Evolutionary conservation across 2,113 vertebrate genomes (phyloP), one percentile per base, ranked within the genome.

Genomic region (Electrona antarctica): DNA sequence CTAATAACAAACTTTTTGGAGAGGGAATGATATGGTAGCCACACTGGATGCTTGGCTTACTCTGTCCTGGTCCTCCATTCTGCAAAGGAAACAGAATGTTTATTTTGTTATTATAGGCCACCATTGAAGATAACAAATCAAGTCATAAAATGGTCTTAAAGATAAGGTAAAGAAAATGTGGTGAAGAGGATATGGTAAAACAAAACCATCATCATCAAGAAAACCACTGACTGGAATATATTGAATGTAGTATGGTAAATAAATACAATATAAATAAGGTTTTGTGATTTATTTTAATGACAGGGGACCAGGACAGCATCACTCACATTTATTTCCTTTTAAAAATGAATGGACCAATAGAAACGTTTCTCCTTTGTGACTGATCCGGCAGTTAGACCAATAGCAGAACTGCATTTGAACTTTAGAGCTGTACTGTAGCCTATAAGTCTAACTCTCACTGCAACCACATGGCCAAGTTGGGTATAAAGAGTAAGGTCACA

Each of bases 41-140:
- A 93, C 77, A 15, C 95, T 95, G 78, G 94, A 95, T 0, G 94
- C 87, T 85, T 93, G 93, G 75, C 92, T 94, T 21, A 94, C 80
- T 76, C 93, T 80, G 74, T 94, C 93, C 65, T 91, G 92, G 14
- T 93, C 91, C 33, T 91, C 90, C 93, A 94, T 94, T 84, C 93
- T 94, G 74, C n/a, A 48, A 13, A 7, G 55, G 47, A 7, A 41
- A 46, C 65, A 3, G 60, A 51, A 29, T 8, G n/a, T 41, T 6
- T 41, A 21, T 41, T 4, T 41, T 41, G 5, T 3, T 41, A 62
- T 15, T 56, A 56, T 15, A 50, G 49, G 49, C 49, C 49, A 50
- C 7, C 8, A 50, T 50, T 50, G 49, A 50, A 50, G 49, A 7
- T 9, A 49, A 50, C 49, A 50, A 41, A 41, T 41, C 2, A 2